Percentiles rank a stretch among this genome's conserved stretches.
phyloP scores from a whole-genome alignment of 1,140 invertebrate genomes.

The Metaphire vulgaris region DNA sequence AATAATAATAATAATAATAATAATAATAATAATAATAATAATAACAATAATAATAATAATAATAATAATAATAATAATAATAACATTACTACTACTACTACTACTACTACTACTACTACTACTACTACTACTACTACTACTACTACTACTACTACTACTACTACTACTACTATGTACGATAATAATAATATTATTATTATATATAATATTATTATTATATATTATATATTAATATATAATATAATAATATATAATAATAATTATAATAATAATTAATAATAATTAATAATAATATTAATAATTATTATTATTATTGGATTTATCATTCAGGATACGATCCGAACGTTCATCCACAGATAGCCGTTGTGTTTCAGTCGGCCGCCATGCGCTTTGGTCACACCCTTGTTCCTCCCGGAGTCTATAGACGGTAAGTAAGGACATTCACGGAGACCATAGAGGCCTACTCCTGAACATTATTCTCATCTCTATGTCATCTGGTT shows the following conservation, averaged over 20 bases:
- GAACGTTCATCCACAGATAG: no score
- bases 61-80: background rate
- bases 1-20: background rate
- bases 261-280: background rate
- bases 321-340: no score
- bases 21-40: background rate
- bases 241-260: background rate
- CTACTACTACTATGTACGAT: background rate
- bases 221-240: no score
- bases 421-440: no score
- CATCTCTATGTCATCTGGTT: no score
- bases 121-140: background rate
- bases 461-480: no score
- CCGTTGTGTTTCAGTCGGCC: no score
- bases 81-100: background rate
- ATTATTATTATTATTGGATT: background rate
- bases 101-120: background rate
- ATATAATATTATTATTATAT: background rate
- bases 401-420: no score
- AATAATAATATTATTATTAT: background rate
- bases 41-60: background rate
- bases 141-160: background rate
- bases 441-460: no score
- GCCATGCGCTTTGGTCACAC: no score
- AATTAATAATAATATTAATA: background rate